Evolutionary conservation across 2,888 invertebrate species (phyloP).

Genomic region (Ernsta delagoae): DNA sequence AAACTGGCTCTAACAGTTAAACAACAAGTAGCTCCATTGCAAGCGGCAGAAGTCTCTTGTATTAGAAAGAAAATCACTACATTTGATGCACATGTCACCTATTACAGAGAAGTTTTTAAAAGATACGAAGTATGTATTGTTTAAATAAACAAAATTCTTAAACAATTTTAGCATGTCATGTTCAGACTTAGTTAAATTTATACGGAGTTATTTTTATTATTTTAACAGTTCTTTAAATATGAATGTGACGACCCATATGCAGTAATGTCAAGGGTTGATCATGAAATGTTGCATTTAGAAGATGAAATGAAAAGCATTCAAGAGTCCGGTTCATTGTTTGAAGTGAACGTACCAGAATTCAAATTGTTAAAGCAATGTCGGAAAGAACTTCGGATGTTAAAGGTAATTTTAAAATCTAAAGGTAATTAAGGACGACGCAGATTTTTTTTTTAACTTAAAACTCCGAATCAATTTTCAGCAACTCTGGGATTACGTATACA

Average conservation of each 20-base stretch:
- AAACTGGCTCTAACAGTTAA: conserved; percentile 96
- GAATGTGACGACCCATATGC: conserved; percentile 90
- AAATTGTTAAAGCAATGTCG: conserved; percentile 96
- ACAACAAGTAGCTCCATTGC: conserved; percentile 97
- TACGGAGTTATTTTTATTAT: not conserved
- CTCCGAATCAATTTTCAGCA: conserved; percentile 81
- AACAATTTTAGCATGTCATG: not conserved
- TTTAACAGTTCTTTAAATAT: conserved; percentile 87
- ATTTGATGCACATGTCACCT: conserved; percentile 93
- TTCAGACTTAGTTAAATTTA: not conserved
- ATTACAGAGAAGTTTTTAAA: conserved; percentile 95
- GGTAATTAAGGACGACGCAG: too few species aligned
- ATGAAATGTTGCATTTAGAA: conserved; percentile 92
- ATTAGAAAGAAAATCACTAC: conserved; percentile 93
- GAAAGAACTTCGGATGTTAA: conserved; percentile 94
- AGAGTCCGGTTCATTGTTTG: conserved; percentile 96
- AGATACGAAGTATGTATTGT: conserved; percentile 80
- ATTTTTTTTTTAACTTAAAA: not conserved
- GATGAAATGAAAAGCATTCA: conserved; percentile 94
- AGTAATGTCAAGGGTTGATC: conserved; percentile 91
- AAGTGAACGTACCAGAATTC: conserved; percentile 97
- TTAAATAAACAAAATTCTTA: not conserved
- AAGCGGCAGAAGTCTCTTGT: conserved; percentile 96
- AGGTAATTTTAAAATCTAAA: conserved; percentile 76
- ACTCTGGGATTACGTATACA: conserved; percentile 97